phyloP scores from a whole-genome alignment of 2,888 invertebrate genomes.

The Euzetes globulus region DNA sequence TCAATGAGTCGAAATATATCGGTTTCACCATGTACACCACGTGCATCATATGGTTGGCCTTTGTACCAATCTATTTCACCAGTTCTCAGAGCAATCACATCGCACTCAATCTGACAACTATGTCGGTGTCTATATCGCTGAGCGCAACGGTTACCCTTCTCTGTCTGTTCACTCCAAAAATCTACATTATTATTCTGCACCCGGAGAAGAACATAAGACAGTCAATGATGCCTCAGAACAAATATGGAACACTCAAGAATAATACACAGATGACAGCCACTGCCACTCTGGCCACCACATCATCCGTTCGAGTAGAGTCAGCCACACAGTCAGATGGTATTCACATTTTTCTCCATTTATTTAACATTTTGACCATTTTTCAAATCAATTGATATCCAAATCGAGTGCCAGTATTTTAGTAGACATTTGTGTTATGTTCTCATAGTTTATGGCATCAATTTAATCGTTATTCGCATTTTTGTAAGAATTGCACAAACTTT shows the following conservation, averaged over 20 bases:
- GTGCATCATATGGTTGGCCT: constrained; percentile 56
- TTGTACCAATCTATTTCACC: constrained; percentile 57
- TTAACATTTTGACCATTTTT: background rate
- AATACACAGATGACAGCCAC: constrained; percentile 15
- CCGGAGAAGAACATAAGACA: constrained; percentile 84
- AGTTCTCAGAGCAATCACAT: constrained; percentile 49
- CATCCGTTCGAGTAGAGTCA: constrained; percentile 34
- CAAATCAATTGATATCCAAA: too few relatives aligned
- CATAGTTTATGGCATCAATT: too few relatives aligned
- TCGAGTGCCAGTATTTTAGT: too few relatives aligned
- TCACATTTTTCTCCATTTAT: background rate
- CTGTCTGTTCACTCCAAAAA: constrained; percentile 87
- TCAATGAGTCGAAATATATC: constrained; percentile 50
- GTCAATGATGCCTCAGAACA: constrained; percentile 43
- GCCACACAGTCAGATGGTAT: constrained; percentile 40
- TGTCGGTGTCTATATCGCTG: constrained; percentile 89
- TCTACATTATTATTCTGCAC: constrained; percentile 78
- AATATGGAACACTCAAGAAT: constrained; percentile 34
- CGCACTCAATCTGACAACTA: constrained; percentile 81
- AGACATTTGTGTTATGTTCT: too few relatives aligned
- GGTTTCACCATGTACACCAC: constrained; percentile 81
- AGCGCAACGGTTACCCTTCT: constrained; percentile 87
- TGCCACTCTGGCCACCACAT: constrained; percentile 22
- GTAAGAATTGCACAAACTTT: too few relatives aligned
- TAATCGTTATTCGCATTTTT: too few relatives aligned